phyloP scores from a whole-genome alignment of 1,140 invertebrate genomes.

The Diachasmimorpha longicaudata region DNA sequence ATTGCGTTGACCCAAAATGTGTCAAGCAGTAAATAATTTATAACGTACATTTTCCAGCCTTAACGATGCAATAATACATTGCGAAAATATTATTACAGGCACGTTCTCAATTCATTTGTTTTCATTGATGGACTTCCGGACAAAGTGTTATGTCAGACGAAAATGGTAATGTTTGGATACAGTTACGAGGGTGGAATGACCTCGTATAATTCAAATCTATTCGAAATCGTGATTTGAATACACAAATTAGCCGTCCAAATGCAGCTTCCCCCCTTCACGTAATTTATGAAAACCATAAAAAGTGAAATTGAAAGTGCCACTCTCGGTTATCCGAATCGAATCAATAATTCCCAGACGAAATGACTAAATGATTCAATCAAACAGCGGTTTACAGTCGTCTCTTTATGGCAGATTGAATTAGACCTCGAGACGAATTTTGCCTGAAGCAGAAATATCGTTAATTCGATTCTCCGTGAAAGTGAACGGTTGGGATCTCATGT shows the following conservation, averaged over 20 bases:
- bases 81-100: background rate
- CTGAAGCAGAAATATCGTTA: background rate
- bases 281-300: background rate
- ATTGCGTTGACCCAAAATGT: background rate
- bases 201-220: background rate
- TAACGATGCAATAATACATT: background rate
- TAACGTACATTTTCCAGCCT: background rate
- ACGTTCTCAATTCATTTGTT: background rate
- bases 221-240: too few relatives aligned
- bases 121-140: background rate
- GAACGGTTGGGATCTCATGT: background rate
- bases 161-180: background rate
- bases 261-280: background rate
- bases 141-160: background rate
- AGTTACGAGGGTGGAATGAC: background rate
- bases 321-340: background rate
- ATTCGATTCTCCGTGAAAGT: conserved; percentile 4
- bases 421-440: background rate
- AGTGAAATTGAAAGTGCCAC: background rate
- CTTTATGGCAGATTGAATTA: background rate
- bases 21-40: background rate
- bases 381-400: background rate
- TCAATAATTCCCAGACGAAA: background rate
- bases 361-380: background rate
- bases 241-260: background rate